Conservation (phyloP, 2,797 vertebrate species). For the Octomys mimax region DNA sequence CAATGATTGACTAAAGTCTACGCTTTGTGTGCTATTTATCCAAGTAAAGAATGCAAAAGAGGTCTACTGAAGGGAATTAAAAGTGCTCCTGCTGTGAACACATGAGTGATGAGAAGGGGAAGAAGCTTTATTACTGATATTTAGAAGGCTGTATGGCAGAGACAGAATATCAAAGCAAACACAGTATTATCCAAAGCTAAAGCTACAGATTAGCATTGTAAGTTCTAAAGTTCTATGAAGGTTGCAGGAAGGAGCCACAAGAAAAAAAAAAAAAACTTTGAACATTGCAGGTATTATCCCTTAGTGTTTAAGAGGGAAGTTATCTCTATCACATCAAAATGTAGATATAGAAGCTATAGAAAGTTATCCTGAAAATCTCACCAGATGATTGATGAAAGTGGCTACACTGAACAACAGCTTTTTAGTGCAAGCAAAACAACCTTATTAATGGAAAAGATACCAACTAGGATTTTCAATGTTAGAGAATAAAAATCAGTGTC, state of each 20-base stretch:
- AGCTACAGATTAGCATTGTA: neutral
- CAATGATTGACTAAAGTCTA: neutral
- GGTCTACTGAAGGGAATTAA: neutral
- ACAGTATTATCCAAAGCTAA: neutral
- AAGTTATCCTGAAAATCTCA: neutral
- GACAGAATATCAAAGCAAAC: neutral
- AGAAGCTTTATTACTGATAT: neutral
- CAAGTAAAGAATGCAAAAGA: neutral
- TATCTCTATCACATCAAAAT: neutral
- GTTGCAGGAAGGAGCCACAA: neutral
- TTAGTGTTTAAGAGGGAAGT: neutral
- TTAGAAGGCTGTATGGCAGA: neutral
- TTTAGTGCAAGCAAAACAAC: neutral
- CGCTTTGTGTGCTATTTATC: neutral
- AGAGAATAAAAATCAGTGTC: neutral
- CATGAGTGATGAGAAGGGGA: neutral
- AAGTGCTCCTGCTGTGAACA: neutral
- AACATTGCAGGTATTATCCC: neutral
- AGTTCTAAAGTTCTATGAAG: neutral
- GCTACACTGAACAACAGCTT: neutral
- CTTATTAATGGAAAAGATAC: neutral
- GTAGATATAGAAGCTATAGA: neutral
- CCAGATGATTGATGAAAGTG: neutral
- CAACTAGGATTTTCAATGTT: neutral
- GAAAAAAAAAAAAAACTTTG: neutral